These are phyloP conservation scores for Stegostoma tigrinum DNA, from an alignment of 2,113 vertebrate species.

Conservation along the genomic window DNA sequence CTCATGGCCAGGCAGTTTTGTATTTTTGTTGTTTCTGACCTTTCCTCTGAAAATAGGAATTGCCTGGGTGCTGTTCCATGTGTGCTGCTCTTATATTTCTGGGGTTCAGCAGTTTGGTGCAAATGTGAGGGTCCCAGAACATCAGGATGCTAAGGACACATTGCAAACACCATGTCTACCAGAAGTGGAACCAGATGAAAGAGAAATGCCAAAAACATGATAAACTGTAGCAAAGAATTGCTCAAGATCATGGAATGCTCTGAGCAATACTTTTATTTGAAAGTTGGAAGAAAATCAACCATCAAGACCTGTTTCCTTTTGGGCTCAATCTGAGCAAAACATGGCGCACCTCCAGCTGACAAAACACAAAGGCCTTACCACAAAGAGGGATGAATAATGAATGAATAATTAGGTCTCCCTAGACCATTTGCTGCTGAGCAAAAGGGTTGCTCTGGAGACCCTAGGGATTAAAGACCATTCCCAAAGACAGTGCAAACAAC, in stretches of 20 bases:
- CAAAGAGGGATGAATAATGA: neutral
- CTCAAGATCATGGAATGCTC: slow-evolving; percentile 9
- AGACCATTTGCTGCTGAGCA: neutral
- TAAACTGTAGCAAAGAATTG: neutral
- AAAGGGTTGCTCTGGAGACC: neutral
- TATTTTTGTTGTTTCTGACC: too few relatives aligned
- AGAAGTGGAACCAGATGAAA: neutral
- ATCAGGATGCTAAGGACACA: neutral
- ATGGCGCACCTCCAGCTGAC: slow-evolving; percentile 17
- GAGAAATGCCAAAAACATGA: neutral
- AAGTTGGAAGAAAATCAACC: neutral
- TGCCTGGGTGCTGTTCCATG: neutral
- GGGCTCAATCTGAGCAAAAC: neutral
- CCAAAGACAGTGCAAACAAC: neutral
- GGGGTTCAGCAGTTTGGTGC: neutral
- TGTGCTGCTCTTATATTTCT: neutral
- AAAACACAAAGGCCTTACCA: neutral
- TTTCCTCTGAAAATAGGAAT: neutral
- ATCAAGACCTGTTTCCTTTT: neutral
- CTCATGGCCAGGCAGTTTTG: neutral
- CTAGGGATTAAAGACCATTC: neutral
- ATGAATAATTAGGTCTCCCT: neutral
- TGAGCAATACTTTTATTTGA: neutral
- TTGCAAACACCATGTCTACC: neutral
- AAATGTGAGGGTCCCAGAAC: neutral